Evolutionary conservation across 2,888 invertebrate genomes (phyloP).

Genomic region (Pemphredon lugubris): DNA sequence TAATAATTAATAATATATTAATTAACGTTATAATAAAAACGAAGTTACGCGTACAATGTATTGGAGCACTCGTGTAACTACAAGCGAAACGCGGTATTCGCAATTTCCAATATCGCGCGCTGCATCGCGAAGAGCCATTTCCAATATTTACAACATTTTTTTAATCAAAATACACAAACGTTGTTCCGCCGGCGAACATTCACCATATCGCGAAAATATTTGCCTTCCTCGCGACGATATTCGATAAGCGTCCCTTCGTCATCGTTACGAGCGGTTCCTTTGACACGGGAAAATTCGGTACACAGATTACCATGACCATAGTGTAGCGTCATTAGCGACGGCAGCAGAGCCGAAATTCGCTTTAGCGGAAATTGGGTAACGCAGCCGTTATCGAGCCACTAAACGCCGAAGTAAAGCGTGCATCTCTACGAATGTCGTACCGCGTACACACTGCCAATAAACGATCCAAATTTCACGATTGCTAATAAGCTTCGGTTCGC

Average conservation of each 20-base stretch:
- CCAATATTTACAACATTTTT: background rate
- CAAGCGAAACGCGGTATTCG: too few species aligned
- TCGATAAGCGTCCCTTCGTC: conserved; percentile 6
- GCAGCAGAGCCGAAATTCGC: conserved; percentile 49
- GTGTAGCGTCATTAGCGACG: conserved; percentile 46
- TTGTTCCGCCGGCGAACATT: background rate
- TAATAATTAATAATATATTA: too few species aligned
- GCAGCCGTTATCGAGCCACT: conserved; percentile 52
- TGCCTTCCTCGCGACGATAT: conserved; percentile 15
- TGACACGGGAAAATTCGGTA: conserved; percentile 51
- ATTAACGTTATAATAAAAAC: too few species aligned
- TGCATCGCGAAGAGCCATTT: background rate
- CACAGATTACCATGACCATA: conserved; percentile 45
- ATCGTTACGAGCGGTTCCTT: conserved; percentile 25
- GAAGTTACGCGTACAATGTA: too few species aligned
- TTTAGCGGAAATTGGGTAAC: conserved; percentile 62
- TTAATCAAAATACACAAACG: conserved; percentile 1
- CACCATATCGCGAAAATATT: background rate
- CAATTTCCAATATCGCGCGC: background rate
- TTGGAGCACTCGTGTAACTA: too few species aligned
- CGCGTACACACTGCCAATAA: background rate
- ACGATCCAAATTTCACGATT: too few species aligned
- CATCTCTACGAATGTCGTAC: conserved; percentile 16
- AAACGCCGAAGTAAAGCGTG: conserved; percentile 41
- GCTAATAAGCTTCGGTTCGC: too few species aligned